Base-by-base conservation (phyloP, 2,797 vertebrate species). In the Anas acuta region DNA sequence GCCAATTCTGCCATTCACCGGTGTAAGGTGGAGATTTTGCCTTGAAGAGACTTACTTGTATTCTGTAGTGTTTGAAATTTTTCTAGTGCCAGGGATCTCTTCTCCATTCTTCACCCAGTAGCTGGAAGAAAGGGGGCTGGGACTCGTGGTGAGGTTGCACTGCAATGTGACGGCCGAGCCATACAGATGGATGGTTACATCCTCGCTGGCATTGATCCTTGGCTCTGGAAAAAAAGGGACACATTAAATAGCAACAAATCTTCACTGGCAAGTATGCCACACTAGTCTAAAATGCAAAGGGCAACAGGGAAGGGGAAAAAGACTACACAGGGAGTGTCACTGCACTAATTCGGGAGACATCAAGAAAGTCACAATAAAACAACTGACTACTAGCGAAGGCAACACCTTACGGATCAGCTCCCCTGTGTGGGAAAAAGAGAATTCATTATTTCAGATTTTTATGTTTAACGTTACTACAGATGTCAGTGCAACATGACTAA, bases 51-150 rank as follows among this genome's bases (percentile, higher is more conserved):
- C 98, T 94, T 97, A 99, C 99, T 97, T 99, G 98, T 98, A 96
- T 43, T 97, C 95, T 41, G 98, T 99, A 96, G 91, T 97, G 92
- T 97, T 98, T 62, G 95, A 92, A 87, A 97, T 75, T 89, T 98
- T 98, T 58, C 98, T 97, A n/a, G 98, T 98, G 58, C 98, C 98
- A 43, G 96, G 26, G 91, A 99, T 98, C 97, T 99, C 99, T 76
- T 97, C 96, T 47, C 98, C 99, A 4, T 99, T 99, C 98, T 99
- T 99, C 98, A 99, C 98, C 99, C 99, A 99, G 97, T 99, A 99
- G 97, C 98, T 99, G 89, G 90, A 91, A 43, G 88, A 72, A 94
- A 99, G 98, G 12, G 97, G 83, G 51, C 97, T 98, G 96, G 98
- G 98, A 91, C 98, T 98, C 72, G 98, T 98, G 64, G 99, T 99